These are phyloP conservation scores for Microchrysa polita DNA, from an alignment of 2,888 invertebrate genomes.

Conservation along the genomic window DNA sequence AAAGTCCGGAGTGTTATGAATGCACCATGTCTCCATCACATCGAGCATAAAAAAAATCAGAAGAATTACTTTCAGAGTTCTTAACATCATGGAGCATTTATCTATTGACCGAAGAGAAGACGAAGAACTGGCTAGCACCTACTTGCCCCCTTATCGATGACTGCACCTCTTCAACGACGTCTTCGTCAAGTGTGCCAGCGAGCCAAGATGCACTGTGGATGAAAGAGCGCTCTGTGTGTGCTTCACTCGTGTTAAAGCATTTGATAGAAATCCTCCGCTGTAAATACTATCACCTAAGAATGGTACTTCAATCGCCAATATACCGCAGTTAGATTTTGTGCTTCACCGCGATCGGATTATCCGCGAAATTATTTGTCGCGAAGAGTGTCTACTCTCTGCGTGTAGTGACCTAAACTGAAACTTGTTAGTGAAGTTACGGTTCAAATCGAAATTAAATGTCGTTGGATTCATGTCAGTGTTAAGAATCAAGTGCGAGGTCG, in stretches of 20 bases:
- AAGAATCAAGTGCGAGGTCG: constrained; percentile 4
- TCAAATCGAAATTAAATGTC: constrained; percentile 14
- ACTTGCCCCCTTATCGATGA: neutral
- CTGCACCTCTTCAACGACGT: neutral
- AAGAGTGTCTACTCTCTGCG: constrained; percentile 3
- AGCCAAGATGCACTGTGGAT: neutral
- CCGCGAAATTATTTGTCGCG: constrained; percentile 33
- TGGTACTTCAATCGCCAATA: constrained; percentile 1
- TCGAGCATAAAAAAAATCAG: neutral
- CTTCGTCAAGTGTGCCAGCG: neutral
- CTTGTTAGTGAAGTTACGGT: constrained; percentile 30
- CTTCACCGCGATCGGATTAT: constrained; percentile 46
- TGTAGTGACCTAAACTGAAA: constrained; percentile 28
- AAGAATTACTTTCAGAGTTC: neutral
- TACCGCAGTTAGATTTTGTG: constrained; percentile 46
- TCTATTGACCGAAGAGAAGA: neutral
- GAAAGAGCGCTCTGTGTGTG: neutral
- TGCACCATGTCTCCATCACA: constrained; percentile 2
- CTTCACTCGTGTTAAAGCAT: neutral
- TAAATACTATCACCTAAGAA: constrained; percentile 19
- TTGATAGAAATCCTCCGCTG: constrained; percentile 1
- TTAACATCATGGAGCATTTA: neutral
- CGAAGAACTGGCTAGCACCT: constrained; percentile 33
- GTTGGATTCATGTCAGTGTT: constrained; percentile 34
- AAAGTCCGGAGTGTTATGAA: neutral